Evolutionary conservation across 2,888 invertebrate species (phyloP).

Genomic region (Hermaeophaga mercurialis): DNA sequence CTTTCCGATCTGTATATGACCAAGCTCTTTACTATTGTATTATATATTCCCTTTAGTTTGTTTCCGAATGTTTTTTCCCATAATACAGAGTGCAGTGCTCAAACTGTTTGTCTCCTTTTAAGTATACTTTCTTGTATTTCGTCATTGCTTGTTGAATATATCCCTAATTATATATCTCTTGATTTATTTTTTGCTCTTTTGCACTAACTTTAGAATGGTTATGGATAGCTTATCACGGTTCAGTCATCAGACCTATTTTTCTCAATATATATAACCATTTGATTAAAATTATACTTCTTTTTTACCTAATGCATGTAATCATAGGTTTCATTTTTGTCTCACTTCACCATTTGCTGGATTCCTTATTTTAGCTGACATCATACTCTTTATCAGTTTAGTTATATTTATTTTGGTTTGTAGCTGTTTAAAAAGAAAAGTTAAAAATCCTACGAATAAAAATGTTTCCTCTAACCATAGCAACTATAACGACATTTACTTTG

Average conservation of each 20-base stretch:
- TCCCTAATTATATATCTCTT: too few species aligned
- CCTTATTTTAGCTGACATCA: neutral
- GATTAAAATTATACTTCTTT: neutral
- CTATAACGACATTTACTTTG: neutral
- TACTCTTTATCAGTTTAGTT: neutral
- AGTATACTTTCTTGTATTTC: too few species aligned
- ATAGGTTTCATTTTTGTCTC: neutral
- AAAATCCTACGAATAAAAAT: conserved; percentile 1
- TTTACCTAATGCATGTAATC: neutral
- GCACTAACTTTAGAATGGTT: conserved; percentile 11
- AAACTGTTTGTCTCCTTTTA: too few species aligned
- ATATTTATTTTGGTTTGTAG: conserved; percentile 7
- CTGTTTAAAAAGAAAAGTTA: neutral
- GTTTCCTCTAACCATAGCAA: neutral
- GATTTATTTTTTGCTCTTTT: neutral
- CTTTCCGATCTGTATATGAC: too few species aligned
- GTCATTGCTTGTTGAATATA: too few species aligned
- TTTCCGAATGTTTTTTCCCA: too few species aligned
- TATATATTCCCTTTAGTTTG: too few species aligned
- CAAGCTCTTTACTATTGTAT: too few species aligned
- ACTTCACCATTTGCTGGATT: neutral
- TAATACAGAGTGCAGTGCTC: too few species aligned
- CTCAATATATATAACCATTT: neutral
- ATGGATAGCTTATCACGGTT: neutral
- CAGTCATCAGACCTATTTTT: neutral